Evolutionary conservation across 2,113 vertebrate genomes (phyloP), one percentile per base, ranked within the genome.

Genomic region (Aphelocoma coerulescens): DNA sequence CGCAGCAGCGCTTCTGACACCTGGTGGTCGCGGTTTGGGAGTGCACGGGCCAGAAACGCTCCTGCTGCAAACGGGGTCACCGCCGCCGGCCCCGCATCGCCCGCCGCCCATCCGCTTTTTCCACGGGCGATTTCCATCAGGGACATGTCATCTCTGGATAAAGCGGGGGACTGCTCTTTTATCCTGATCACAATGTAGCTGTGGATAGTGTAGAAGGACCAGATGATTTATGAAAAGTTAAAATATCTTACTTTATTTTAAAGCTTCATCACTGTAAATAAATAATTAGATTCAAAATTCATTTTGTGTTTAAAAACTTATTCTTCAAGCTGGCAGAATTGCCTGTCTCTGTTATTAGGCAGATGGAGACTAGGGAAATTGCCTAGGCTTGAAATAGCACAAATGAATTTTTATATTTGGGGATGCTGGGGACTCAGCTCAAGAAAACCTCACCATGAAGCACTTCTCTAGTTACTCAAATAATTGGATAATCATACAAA

Each of bases 1-100:
- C 37, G 26, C 82, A 87, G 95, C 89, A 10, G 88, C 97, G 72
- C 98, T 96, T 89, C 94, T 99, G 99, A 98, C 99, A 98, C 98
- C 99, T 98, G 93, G 98, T 97, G 99, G 98, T 62, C 35, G 69
- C n/a, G 65, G 19, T 20, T 28, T 46, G 91, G 95, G 96, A 98
- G 41, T 97, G 97, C 98, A 96, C 18, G 58, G 55, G 66, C 54
- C 73, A 14, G 92, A 49, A 54, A 32, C 77, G 81, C 93, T 97
- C 91, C 97, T 32, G 96, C 96, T 89, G 91, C 97, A 94, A 98
- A 98, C 92, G 94, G 98, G 97, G 98, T 98, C 97, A 97, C 84
- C 30, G 66, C 97, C 67, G 83, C 68, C 71, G 33, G 93, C 65
- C 84, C 84, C 97, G 68, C 88, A 71, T 46, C 63, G 76, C 96